These are phyloP conservation scores for Diloba caeruleocephala DNA, from an alignment of 2,888 invertebrate species.

Conservation along the genomic window DNA sequence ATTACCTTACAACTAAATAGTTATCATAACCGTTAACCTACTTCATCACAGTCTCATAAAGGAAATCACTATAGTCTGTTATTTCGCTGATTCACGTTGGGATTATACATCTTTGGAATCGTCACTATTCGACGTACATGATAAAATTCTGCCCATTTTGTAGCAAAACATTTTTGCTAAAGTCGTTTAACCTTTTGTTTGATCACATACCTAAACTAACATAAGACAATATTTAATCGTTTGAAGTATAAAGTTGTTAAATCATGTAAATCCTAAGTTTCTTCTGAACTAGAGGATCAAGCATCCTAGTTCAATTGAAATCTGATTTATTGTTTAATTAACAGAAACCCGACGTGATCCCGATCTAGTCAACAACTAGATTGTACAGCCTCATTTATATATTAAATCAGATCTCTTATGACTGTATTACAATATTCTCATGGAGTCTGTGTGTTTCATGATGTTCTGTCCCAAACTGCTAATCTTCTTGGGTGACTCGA, in stretches of 20 bases:
- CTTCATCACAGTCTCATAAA: slow-evolving; percentile 84
- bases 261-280: slow-evolving; percentile 6
- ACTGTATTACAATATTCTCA: slow-evolving; percentile 78
- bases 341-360: slow-evolving; percentile 57
- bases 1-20: slow-evolving; percentile 48
- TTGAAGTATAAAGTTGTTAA: no score
- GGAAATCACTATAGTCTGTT: slow-evolving; percentile 77
- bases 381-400: slow-evolving; percentile 68
- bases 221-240: no score
- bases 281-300: slow-evolving; percentile 10
- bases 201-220: no score
- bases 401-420: slow-evolving; percentile 62
- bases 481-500: slow-evolving; percentile 70
- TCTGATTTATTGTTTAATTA: slow-evolving; percentile 22
- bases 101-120: slow-evolving; percentile 51
- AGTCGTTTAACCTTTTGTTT: slow-evolving; percentile 13
- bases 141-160: slow-evolving; percentile 12
- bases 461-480: slow-evolving; percentile 78
- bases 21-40: slow-evolving; percentile 63
- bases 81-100: slow-evolving; percentile 66
- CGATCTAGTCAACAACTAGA: slow-evolving; percentile 68
- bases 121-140: slow-evolving; percentile 25
- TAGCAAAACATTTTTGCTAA: slow-evolving; percentile 33
- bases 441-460: slow-evolving; percentile 82
- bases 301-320: slow-evolving; percentile 25